Percentiles rank a stretch among this genome's conserved stretches.
Evolutionary conservation across 2,888 invertebrate genomes (phyloP).

Genomic region (Lasius platythorax): DNA sequence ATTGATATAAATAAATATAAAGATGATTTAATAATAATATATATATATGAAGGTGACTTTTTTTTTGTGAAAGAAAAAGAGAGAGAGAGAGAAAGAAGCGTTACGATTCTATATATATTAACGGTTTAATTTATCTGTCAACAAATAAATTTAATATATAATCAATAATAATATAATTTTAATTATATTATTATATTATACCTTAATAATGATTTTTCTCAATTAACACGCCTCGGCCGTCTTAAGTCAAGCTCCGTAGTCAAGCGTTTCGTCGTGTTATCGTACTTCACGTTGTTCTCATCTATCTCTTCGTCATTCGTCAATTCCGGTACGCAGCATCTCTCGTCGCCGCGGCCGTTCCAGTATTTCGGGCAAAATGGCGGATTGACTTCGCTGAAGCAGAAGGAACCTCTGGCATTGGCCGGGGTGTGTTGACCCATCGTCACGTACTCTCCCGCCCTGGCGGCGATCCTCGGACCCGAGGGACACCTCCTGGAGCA

Average conservation of each 20-base stretch:
- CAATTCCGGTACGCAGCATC: slow-evolving; percentile 88
- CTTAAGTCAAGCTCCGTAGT: slow-evolving; percentile 10
- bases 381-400: slow-evolving; percentile 88
- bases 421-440: slow-evolving; percentile 92
- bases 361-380: slow-evolving; percentile 90
- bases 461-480: slow-evolving; percentile 87
- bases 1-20: not conserved
- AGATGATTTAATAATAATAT: no score
- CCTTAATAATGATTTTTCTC: not conserved
- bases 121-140: slow-evolving; percentile 7
- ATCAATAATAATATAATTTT: not conserved
- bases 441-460: slow-evolving; percentile 88
- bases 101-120: not conserved
- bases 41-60: no score
- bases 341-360: slow-evolving; percentile 88
- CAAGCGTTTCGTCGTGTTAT: not conserved
- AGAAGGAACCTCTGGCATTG: slow-evolving; percentile 91
- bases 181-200: not conserved
- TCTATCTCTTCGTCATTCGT: slow-evolving; percentile 7
- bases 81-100: not conserved
- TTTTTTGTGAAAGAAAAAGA: no score
- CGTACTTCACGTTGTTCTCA: slow-evolving; percentile 2
- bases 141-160: not conserved
- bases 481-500: slow-evolving; percentile 92
- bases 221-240: not conserved